Conservation (phyloP, 2,888 invertebrate genomes). For the Glyphotaelius pellucidus region DNA sequence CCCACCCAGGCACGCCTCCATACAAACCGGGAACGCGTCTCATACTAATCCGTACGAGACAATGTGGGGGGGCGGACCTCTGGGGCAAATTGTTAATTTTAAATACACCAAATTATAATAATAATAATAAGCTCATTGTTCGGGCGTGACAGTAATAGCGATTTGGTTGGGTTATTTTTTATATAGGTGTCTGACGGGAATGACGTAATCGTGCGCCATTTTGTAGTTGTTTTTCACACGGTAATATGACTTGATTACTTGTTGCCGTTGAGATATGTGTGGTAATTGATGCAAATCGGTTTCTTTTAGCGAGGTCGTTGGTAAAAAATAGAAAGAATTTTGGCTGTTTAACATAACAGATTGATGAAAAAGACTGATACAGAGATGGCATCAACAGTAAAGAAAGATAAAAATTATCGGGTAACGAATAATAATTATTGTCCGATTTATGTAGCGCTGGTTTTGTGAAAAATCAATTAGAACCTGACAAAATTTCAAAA, state of each 20-base stretch:
- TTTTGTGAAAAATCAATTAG: too few relatives aligned
- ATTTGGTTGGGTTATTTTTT: background rate
- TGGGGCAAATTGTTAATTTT: constrained; percentile 26
- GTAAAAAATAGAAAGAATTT: background rate
- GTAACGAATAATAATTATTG: too few relatives aligned
- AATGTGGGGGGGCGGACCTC: constrained; percentile 38
- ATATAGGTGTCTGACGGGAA: background rate
- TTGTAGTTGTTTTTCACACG: constrained; percentile 32
- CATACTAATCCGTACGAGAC: constrained; percentile 28
- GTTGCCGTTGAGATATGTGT: background rate
- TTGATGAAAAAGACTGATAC: background rate
- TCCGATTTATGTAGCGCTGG: too few relatives aligned
- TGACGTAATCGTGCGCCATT: constrained; percentile 9
- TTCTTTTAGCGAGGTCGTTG: background rate
- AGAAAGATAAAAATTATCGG: too few relatives aligned
- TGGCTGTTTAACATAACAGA: background rate
- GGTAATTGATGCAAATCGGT: constrained; percentile 15
- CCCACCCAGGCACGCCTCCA: constrained; percentile 15
- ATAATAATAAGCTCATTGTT: constrained; percentile 12
- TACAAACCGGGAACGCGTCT: constrained; percentile 8
- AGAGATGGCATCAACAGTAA: background rate
- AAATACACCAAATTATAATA: background rate
- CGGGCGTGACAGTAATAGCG: background rate
- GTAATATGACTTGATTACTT: constrained; percentile 15
- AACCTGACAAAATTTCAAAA: too few relatives aligned